phyloP scores from a whole-genome alignment of 2,888 invertebrate species.

The Epinotia ramella region DNA sequence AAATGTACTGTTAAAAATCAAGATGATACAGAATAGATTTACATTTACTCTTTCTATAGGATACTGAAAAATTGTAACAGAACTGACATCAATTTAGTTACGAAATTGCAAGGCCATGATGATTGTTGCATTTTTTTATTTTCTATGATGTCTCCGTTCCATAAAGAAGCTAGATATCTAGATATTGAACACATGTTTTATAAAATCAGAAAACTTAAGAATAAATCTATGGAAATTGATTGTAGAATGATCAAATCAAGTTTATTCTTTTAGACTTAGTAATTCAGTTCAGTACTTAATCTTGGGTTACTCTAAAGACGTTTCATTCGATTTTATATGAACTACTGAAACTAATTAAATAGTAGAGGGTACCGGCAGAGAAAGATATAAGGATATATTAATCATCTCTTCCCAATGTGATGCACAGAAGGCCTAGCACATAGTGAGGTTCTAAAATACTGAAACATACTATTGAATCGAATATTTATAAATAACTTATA shows the following conservation, averaged over 20 bases:
- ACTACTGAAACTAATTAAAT: background rate
- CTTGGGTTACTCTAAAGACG: background rate
- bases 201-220: background rate
- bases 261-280: background rate
- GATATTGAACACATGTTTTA: background rate
- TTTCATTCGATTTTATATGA: background rate
- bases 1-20: background rate
- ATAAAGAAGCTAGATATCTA: background rate
- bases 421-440: conserved; percentile 8
- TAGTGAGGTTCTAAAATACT: conserved; percentile 38
- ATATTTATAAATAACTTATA: conserved; percentile 37
- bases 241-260: background rate
- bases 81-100: no score
- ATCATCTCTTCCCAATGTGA: conserved; percentile 9
- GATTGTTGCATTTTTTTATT: background rate
- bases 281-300: background rate
- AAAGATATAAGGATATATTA: conserved; percentile 10
- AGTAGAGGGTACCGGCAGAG: background rate
- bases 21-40: no score
- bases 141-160: background rate
- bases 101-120: no score
- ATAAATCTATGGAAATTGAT: background rate
- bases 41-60: background rate
- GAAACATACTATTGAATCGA: conserved; percentile 30
- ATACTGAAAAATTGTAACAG: no score